Base-by-base conservation (phyloP, 35 echinoderm and acorn worm genomes). In the Heliocidaris erythrogramma region DNA sequence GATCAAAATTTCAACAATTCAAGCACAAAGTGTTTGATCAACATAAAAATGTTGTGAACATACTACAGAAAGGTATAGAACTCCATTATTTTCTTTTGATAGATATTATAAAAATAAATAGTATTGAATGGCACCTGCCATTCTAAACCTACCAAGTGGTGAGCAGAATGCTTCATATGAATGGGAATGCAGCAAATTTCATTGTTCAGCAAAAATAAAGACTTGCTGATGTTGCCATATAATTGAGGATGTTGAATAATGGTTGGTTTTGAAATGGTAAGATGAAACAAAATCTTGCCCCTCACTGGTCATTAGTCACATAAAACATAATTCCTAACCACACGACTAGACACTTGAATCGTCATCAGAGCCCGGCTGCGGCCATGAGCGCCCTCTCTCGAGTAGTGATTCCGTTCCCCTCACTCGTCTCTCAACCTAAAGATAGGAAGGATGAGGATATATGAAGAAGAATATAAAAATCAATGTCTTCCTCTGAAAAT, bases 321-420 rank as follows among this genome's bases (percentile, higher is more conserved):
- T 2, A 61, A 49, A 18, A 30, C 47, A 21, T 49, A 56, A 32
- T 56, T 32, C 59, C 50, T 93, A 4, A 78, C 5, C 65, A 27
- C 18, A 21, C n/a, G 21, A n/a, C 56, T 85, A 95, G 86, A 95
- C 88, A 35, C 95, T 91, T 30, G 95, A 95, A 65, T 96, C 96
- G 21, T 95, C 96, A 85, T 96, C 96, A 13, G 96, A 96, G 30
- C 49, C 86, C 5, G 94, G 96, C n/a, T 87, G 94, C 49, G 95
- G 94, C 96, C 96, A 96, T 30, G 96, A 96, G 32, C 96, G 86
- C 24, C 96, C 94, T 92, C 52, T 48, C 13, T 96, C 86, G 9
- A 78, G 47, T 7, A 96, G 94, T 56, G 95, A 48, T 85, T 96
- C 95, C 7, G 92, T 86, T 32, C 91, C 56, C 24, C 12, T 71